phyloP scores from a whole-genome alignment of 2,113 vertebrate species.

The Prionailurus viverrinus region DNA sequence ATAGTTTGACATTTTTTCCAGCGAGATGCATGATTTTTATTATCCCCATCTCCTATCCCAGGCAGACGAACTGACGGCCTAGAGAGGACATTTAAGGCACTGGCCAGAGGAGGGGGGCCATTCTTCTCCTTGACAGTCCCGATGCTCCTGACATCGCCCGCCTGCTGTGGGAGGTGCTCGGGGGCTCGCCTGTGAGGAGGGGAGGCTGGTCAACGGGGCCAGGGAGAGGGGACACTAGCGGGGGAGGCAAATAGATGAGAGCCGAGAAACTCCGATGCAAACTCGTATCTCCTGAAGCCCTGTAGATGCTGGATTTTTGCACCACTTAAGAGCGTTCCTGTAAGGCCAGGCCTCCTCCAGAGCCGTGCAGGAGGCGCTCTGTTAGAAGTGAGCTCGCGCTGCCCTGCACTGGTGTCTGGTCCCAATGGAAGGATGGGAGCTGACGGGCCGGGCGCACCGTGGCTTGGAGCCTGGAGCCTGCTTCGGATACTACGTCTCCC shows the following conservation, averaged over 20 bases:
- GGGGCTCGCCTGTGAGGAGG: background rate
- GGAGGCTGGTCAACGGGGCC: background rate
- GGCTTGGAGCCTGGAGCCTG: too few relatives aligned
- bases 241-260: background rate
- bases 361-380: fast-evolving
- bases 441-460: fast-evolving
- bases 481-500: too few relatives aligned
- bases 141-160: background rate
- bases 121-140: background rate
- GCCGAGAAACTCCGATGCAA: background rate
- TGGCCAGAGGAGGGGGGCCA: background rate
- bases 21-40: conserved; percentile 1
- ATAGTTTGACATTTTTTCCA: background rate
- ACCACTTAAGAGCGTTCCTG: background rate
- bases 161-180: background rate
- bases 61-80: background rate
- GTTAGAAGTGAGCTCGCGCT: fast-evolving
- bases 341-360: background rate
- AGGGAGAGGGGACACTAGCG: background rate
- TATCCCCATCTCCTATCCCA: background rate
- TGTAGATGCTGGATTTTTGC: background rate
- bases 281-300: background rate
- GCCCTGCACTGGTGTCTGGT: background rate
- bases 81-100: background rate
- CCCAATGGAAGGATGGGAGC: background rate